These are phyloP conservation scores for Sarcophilus harrisii DNA, from an alignment of 2,797 vertebrate species.

Conservation along the genomic window DNA sequence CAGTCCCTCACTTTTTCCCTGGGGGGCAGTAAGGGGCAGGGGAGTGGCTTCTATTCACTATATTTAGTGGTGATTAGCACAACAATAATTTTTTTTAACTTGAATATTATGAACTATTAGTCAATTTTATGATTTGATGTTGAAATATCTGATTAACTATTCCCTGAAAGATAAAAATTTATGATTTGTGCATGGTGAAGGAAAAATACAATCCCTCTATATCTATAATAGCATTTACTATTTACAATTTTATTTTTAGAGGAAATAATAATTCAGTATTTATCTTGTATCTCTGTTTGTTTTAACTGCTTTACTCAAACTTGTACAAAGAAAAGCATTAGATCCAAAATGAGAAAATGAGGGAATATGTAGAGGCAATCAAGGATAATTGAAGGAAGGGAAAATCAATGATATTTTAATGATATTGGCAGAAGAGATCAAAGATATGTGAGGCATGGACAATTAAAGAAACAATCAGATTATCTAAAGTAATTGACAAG, in stretches of 20 bases:
- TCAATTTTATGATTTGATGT: not conserved
- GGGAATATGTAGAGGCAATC: not conserved
- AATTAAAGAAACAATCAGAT: too few species aligned
- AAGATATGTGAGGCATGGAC: not conserved
- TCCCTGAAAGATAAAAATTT: not conserved
- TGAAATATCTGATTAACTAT: not conserved
- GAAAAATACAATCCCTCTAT: not conserved
- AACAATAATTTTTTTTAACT: not conserved
- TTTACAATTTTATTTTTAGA: not conserved
- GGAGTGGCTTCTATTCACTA: not conserved
- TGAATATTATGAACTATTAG: not conserved
- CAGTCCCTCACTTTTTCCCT: not conserved
- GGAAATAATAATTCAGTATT: not conserved
- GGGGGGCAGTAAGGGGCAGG: too few species aligned
- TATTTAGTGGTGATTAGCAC: not conserved
- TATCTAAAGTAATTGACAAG: not conserved
- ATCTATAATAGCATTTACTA: accelerated
- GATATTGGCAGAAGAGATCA: too few species aligned
- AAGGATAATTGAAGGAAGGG: not conserved
- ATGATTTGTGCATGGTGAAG: not conserved
- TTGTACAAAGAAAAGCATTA: not conserved
- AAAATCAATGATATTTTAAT: too few species aligned
- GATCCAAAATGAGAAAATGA: not conserved
- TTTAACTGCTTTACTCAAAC: not conserved
- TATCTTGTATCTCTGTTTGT: not conserved